phyloP scores from a whole-genome alignment of 2,888 invertebrate genomes.

The Xanthia icteritia region DNA sequence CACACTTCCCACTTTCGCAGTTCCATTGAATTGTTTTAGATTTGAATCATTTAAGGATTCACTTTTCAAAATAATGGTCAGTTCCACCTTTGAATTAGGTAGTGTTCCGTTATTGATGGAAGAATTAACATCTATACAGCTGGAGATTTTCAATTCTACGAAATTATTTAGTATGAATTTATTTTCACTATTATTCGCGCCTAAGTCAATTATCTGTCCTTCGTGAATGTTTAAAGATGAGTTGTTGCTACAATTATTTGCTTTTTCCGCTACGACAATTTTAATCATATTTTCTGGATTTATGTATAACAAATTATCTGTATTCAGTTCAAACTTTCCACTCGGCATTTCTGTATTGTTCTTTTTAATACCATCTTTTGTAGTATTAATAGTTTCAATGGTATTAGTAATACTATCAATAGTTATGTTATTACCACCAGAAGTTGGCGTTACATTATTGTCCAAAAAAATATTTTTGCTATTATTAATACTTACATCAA shows the following conservation, averaged over 20 bases:
- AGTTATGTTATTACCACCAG: neutral
- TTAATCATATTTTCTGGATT: slow-evolving; percentile 4
- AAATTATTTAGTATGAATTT: neutral
- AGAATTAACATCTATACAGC: slow-evolving; percentile 15
- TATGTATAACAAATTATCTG: neutral
- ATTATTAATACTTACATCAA: neutral
- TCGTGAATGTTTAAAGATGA: neutral
- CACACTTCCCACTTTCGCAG: neutral
- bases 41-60: slow-evolving; percentile 8
- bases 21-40: slow-evolving; percentile 23
- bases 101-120: slow-evolving; percentile 7
- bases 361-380: neutral
- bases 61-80: slow-evolving; percentile 35
- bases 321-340: neutral
- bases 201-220: slow-evolving; percentile 37
- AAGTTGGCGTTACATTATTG: neutral
- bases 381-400: neutral
- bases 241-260: slow-evolving; percentile 31
- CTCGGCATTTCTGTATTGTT: neutral
- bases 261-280: slow-evolving; percentile 18
- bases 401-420: neutral
- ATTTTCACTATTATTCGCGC: neutral
- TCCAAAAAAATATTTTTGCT: neutral
- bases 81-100: slow-evolving; percentile 13
- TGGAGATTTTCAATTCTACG: slow-evolving; percentile 25